Conservation (phyloP, 2,113 vertebrate species). For the Bagarius yarrelli region DNA sequence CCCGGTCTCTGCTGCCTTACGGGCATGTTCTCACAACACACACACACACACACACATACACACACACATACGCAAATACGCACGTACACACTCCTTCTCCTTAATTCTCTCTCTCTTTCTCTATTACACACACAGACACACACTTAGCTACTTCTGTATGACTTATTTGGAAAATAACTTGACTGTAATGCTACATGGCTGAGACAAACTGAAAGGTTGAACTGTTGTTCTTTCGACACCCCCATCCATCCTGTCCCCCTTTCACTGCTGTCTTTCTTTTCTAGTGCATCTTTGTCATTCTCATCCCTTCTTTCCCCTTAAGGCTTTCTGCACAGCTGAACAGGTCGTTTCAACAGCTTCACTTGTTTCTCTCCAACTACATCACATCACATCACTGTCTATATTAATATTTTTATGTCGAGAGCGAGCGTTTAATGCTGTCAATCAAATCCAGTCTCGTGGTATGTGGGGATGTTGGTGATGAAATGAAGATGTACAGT, state of each 20-base stretch:
- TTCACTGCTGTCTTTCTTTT: slow-evolving; percentile 9
- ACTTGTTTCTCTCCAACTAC: background rate
- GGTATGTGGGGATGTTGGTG: slow-evolving; percentile 14
- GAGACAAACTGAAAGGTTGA: slow-evolving; percentile 28
- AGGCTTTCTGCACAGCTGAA: slow-evolving; percentile 8
- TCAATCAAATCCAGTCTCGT: slow-evolving; percentile 18
- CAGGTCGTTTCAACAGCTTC: slow-evolving; percentile 7
- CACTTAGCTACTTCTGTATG: background rate
- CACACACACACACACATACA: background rate
- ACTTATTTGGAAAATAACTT: slow-evolving; percentile 1
- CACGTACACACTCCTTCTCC: background rate
- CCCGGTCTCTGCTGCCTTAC: slow-evolving; percentile 61
- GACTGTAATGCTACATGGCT: slow-evolving; percentile 16
- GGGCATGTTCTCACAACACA: slow-evolving; percentile 45
- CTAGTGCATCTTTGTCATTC: background rate
- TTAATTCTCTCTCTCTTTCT: background rate
- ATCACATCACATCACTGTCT: slow-evolving; percentile 32
- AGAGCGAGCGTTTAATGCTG: background rate
- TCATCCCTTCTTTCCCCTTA: background rate
- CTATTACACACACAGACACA: background rate
- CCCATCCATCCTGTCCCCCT: background rate
- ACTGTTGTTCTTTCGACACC: background rate
- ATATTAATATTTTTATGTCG: background rate
- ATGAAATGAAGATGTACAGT: slow-evolving; percentile 5
- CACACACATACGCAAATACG: slow-evolving; percentile 19